Base-by-base conservation (phyloP, 2,888 invertebrate genomes). In the Drosophila limbata region DNA sequence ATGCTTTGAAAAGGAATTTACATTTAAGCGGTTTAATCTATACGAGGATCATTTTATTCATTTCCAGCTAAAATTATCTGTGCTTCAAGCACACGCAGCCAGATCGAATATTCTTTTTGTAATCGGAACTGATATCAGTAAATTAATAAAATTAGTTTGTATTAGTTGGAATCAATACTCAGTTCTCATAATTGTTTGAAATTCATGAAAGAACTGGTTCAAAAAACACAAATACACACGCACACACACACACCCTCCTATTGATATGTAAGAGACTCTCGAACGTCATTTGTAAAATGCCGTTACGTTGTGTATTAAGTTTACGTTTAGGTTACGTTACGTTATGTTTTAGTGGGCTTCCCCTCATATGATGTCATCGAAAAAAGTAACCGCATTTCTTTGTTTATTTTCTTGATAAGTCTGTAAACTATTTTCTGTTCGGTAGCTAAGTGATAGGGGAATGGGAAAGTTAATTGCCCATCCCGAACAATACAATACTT, bases 361-460 rank as follows among this genome's bases (percentile, higher is more conserved):
- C 81, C 57, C 71, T 81, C 60, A 74, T 64, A 66, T 50, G 25
- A 64, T 69, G 59, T 84, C 67, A 66, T 77, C 42, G 52, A 44
- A 15, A 15, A 56, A 25, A 6, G 55, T 55, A 55, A 35, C n/a
- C 35, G 82, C 82, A 84, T 84, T 84, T 84, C 65, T 70, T 51
- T 73, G 68, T 78, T 77, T 73, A 17, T 47, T 48, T 31, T 25
- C 25, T 45, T 10, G 63, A 64, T 74, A 70, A 74, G 77, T 81
- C 64, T 63, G 60, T 77, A 65, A 67, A 75, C 81, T 64, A 76
- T 64, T 61, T 69, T 69, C 63, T 68, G 52, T 86, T 82, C 55
- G 73, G 69, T 77, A 74, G 87, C 89, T 87, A 85, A 88, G 85
- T 87, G 84, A 89, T 85, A 88, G 70, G 56, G 83, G 88, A 48